Percentiles rank a stretch among this genome's conserved stretches.
These are phyloP conservation scores for Cairina moschata DNA, from an alignment of 2,113 vertebrate genomes.

Conservation along the genomic window DNA sequence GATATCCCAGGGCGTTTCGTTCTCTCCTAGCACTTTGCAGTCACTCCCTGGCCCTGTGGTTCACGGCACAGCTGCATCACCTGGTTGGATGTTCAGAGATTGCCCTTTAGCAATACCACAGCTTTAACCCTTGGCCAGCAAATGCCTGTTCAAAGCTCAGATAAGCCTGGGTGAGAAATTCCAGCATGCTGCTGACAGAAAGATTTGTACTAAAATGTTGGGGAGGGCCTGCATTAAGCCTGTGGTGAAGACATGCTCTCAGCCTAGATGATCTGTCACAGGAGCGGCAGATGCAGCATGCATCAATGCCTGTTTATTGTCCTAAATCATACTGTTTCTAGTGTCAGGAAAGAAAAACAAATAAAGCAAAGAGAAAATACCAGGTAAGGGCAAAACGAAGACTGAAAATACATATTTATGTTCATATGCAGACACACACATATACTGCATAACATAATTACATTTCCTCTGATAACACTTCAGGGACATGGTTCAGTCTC, in stretches of 20 bases:
- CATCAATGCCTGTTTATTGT: background rate
- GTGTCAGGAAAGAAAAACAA: background rate
- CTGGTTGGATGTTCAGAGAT: fast-evolving
- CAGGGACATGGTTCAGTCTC: background rate
- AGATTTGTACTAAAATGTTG: background rate
- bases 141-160: background rate
- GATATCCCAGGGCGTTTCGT: fast-evolving
- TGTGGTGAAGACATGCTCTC: background rate
- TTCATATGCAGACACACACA: background rate
- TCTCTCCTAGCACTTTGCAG: background rate
- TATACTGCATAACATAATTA: fast-evolving
- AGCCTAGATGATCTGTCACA: background rate
- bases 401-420: background rate
- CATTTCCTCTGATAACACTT: background rate
- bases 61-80: fast-evolving
- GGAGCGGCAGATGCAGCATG: background rate
- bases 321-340: background rate
- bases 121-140: background rate
- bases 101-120: background rate
- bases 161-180: background rate
- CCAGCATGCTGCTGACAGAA: background rate
- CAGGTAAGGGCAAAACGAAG: background rate
- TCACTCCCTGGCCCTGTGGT: background rate
- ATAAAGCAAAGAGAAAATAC: background rate
- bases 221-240: background rate